A percentile compares a stretch with the other conserved stretches of the same genome.
These are phyloP conservation scores for Rattus rattus DNA, from an alignment of 2,113 vertebrate species.

Conservation along the genomic window DNA sequence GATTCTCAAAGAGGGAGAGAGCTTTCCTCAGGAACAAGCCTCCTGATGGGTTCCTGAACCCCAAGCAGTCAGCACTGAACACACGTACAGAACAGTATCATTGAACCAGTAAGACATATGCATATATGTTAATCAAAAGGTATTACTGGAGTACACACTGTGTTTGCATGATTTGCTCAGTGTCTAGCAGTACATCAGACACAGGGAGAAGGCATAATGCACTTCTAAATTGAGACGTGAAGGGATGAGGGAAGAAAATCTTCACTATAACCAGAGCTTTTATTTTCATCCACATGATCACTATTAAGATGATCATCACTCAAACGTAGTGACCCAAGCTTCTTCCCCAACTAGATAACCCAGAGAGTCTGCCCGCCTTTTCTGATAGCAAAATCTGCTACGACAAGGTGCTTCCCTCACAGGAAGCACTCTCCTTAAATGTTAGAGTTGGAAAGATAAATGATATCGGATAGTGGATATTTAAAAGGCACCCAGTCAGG, in stretches of 20 bases:
- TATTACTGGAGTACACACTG: not conserved
- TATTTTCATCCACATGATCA: not conserved
- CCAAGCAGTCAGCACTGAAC: not conserved
- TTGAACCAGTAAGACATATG: not conserved
- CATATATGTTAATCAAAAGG: not conserved
- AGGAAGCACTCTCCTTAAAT: not conserved
- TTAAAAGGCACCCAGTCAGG: not conserved
- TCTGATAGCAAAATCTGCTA: not conserved
- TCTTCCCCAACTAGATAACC: not conserved
- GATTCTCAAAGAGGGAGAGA: accelerated
- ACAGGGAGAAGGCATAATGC: not conserved
- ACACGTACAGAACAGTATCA: not conserved
- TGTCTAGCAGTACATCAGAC: not conserved
- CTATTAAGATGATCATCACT: not conserved
- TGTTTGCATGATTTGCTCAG: not conserved
- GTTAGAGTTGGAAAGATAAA: not conserved
- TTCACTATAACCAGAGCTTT: not conserved
- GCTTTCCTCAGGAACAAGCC: not conserved
- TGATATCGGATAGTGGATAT: not conserved
- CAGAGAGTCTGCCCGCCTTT: not conserved
- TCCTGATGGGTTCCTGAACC: not conserved
- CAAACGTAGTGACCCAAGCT: not conserved
- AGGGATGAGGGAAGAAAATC: not conserved
- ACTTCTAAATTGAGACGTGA: not conserved
- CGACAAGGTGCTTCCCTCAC: not conserved